These are phyloP conservation scores for Herpailurus yagouaroundi DNA, from an alignment of 2,113 vertebrate genomes.

Conservation along the genomic window DNA sequence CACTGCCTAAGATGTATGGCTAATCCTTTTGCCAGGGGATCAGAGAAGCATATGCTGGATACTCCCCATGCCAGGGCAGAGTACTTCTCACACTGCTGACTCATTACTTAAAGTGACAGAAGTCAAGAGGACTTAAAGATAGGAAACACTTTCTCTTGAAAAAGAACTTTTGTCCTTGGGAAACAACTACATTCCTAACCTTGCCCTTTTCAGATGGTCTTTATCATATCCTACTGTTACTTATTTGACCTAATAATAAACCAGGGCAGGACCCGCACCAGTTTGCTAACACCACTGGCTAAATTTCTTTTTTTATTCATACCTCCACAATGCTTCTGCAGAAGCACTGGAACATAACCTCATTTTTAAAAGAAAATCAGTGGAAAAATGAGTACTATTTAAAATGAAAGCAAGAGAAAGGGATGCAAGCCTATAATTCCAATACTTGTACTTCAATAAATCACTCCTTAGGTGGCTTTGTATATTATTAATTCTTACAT, in stretches of 20 bases:
- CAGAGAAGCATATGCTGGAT: not conserved
- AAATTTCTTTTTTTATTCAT: not conserved
- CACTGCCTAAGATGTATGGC: not conserved
- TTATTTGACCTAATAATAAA: not conserved
- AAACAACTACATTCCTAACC: not conserved
- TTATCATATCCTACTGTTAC: not conserved
- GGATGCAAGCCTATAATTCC: not conserved
- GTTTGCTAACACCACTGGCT: not conserved
- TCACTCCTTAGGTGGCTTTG: not conserved
- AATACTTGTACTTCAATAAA: not conserved
- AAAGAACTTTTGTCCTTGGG: not conserved
- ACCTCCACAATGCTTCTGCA: not conserved
- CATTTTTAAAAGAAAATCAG: not conserved
- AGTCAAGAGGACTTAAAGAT: not conserved
- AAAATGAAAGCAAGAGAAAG: not conserved
- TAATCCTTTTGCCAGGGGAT: not conserved
- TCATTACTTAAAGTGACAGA: not conserved
- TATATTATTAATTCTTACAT: conserved; percentile 25
- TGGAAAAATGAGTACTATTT: not conserved
- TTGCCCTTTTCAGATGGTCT: conserved; percentile 7
- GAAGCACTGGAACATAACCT: not conserved
- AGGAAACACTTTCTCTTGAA: not conserved
- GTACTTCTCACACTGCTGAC: not conserved
- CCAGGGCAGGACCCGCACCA: not conserved
- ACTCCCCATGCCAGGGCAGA: not conserved